A percentile compares a stretch with the other conserved stretches of the same genome.
Conservation (phyloP, 1,140 invertebrate species). For the Ylistrum balloti region DNA sequence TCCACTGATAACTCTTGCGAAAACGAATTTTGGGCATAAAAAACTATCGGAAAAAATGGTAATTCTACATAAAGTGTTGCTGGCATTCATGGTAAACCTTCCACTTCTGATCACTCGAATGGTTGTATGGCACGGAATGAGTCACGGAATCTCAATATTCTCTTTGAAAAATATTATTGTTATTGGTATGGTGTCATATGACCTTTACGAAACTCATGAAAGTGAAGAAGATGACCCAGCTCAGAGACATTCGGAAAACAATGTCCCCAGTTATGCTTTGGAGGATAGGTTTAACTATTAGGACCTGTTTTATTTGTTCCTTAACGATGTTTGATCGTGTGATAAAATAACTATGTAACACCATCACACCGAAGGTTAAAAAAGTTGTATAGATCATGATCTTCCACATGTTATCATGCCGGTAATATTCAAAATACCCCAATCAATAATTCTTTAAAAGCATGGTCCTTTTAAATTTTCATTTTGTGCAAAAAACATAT, state of each 20-base stretch:
- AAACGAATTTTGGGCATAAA: slow-evolving; percentile 76
- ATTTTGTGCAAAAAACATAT: too few species aligned
- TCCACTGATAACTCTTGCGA: slow-evolving; percentile 84
- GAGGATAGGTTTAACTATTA: slow-evolving; percentile 57
- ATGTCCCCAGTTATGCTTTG: slow-evolving; percentile 30
- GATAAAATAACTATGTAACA: too few species aligned
- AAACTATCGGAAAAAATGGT: slow-evolving; percentile 73
- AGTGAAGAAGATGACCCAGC: slow-evolving; percentile 32
- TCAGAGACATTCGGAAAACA: not conserved
- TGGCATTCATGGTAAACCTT: slow-evolving; percentile 84
- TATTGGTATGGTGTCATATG: slow-evolving; percentile 74
- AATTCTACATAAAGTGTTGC: slow-evolving; percentile 82
- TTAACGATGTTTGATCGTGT: too few species aligned
- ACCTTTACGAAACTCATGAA: slow-evolving; percentile 68
- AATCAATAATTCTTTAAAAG: too few species aligned
- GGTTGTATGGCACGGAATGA: slow-evolving; percentile 84
- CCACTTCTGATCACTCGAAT: slow-evolving; percentile 85
- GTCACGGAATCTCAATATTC: slow-evolving; percentile 84
- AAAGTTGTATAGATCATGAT: too few species aligned
- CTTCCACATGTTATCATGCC: too few species aligned
- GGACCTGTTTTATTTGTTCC: not conserved
- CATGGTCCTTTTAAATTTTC: too few species aligned
- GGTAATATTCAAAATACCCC: too few species aligned
- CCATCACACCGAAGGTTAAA: too few species aligned
- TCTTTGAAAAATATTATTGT: slow-evolving; percentile 85